Base-by-base conservation (phyloP, 1,140 invertebrate genomes). In the Choristoneura fumiferana region DNA sequence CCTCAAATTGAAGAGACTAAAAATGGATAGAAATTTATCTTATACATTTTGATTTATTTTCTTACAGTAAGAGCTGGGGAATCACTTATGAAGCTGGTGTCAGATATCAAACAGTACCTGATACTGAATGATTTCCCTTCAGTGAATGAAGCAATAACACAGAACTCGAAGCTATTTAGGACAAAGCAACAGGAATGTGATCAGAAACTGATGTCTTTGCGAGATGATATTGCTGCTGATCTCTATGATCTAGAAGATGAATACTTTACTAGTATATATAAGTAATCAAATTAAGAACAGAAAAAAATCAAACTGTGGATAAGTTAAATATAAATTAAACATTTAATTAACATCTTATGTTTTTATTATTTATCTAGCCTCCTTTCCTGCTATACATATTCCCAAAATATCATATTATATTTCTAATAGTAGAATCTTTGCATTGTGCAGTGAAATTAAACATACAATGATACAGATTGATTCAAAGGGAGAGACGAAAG, bases 71-170 rank as follows among this genome's bases (percentile, higher is more conserved):
- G 97, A 74, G 98, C 98, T 63, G 97, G 97, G 1, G 97, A 99
- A 91, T 98, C 96, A 0, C 82, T 99, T 9, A 98, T 98, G 95
- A 98, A 99, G 88, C 89, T 99, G 3, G 96, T 99, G 3, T 97
- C 97, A 0, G 97, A 99, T 81, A 96, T 99, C 10, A 99, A 99
- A 78, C 97, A 99, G 73, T 99, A 98, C 81, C 89, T 99, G 13
- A 98, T 99, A 65, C 91, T 99, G 8, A 99, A 99, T 89, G 98
- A 99, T 84, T 99, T 99, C 78, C 96, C 97, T 29, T 98, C 97
- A 0, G 96, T 99, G 0, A 99, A 99, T 89, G 97, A 99, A 81
- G 96, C 97, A 0, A 98, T 99, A 61, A 93, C 95, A 8, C 94
- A 96, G 71, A 98, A 98, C 71, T 97, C 96, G 2, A 96, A 96